These are phyloP conservation scores for Sciaenops ocellatus DNA, from an alignment of 2,797 vertebrate species.

Conservation along the genomic window DNA sequence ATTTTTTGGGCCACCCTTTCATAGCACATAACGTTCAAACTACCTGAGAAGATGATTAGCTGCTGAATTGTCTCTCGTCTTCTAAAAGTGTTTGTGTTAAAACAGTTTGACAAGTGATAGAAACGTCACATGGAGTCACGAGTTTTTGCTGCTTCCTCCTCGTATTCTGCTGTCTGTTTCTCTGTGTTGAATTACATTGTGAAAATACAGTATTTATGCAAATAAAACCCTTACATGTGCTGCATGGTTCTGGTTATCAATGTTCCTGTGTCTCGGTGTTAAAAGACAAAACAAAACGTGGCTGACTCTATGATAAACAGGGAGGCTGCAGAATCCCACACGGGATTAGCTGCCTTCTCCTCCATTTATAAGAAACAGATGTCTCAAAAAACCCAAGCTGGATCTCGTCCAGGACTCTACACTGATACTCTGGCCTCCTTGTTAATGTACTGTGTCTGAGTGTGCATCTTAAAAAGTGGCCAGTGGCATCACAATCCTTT, in stretches of 20 bases:
- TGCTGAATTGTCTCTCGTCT: background rate
- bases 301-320: constrained; percentile 23
- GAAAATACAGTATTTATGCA: constrained; percentile 12
- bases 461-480: constrained; percentile 26
- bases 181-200: constrained; percentile 5
- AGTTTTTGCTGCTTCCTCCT: background rate
- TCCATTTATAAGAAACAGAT: constrained; percentile 56
- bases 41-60: background rate
- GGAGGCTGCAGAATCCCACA: constrained; percentile 51
- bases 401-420: constrained; percentile 39
- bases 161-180: constrained; percentile 2
- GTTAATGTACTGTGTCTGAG: constrained; percentile 32
- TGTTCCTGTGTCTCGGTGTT: constrained; percentile 12
- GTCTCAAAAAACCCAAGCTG: constrained; percentile 41
- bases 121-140: background rate
- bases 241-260: constrained; percentile 3
- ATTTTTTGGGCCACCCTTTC: background rate
- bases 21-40: background rate
- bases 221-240: constrained; percentile 3
- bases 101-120: constrained; percentile 12
- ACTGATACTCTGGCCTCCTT: constrained; percentile 19
- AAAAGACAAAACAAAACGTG: constrained; percentile 2
- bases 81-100: constrained; percentile 9
- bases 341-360: constrained; percentile 42
- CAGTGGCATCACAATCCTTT: background rate